phyloP scores from a whole-genome alignment of 2,797 vertebrate genomes.

The Sternarchorhynchus goeldii region DNA sequence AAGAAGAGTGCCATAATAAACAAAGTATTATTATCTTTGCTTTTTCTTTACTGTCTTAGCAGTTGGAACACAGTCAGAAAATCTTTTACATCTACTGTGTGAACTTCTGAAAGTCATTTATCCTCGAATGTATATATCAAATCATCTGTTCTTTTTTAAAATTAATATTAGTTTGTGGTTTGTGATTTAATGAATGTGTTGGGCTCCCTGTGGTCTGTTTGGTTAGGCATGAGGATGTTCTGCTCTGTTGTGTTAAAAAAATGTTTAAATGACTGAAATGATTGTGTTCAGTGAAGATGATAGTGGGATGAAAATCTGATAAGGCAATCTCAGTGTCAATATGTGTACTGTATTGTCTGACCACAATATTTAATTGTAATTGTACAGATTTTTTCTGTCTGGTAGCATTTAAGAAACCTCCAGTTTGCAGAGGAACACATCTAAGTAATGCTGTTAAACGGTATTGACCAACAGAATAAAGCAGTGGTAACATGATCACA shows the following conservation, averaged over 20 bases:
- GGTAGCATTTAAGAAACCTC: not conserved
- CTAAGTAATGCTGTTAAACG: constrained; percentile 6
- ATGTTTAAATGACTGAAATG: constrained; percentile 16
- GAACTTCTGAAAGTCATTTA: not conserved
- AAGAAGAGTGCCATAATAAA: too few species aligned
- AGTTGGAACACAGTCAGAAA: not conserved
- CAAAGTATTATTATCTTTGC: not conserved
- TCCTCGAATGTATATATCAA: constrained; percentile 6
- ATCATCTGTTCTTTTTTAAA: constrained; percentile 13
- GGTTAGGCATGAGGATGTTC: constrained; percentile 24
- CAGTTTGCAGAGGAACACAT: not conserved
- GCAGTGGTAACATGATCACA: not conserved
- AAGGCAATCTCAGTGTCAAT: not conserved
- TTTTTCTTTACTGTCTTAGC: not conserved
- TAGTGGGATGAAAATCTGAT: constrained; percentile 1
- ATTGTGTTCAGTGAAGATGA: not conserved
- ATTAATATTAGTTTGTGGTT: constrained; percentile 36
- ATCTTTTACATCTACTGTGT: not conserved
- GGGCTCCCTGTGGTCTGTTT: constrained; percentile 29
- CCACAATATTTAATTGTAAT: not conserved
- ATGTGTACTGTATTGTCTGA: not conserved
- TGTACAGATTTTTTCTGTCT: not conserved
- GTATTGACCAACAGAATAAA: not conserved
- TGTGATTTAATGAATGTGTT: constrained; percentile 19
- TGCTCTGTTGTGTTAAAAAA: constrained; percentile 10